Base-by-base conservation (phyloP, 2,113 vertebrate genomes). In the Ranitomeya variabilis region DNA sequence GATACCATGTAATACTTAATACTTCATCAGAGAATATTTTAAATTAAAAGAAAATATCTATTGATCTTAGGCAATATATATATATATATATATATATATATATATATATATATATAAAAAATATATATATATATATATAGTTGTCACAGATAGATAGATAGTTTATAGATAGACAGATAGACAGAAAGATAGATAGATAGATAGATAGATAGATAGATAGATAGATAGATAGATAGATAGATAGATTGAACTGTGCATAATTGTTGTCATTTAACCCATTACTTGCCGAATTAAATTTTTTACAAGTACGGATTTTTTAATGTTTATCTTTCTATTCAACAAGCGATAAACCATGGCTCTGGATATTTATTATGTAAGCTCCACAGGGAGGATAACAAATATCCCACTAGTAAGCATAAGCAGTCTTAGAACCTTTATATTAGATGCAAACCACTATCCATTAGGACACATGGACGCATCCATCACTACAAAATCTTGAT, bases 331-430 rank as follows among this genome's bases (percentile, higher is more conserved):
- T 85, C 55, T 57, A 57, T 85, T 14, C n/a, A 37, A 16, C 11
- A 6, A 59, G 23, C 23, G 4, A 57, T 55, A 85, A 85, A 85
- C 67, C 60, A 16, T 80, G 69, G 66, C 62, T 26, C 4, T n/a
- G 2, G 23, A 87, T 45, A 71, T 71, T 67, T 52, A n/a, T 69
- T 6, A 71, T 87, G 26, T 81, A 71, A 59, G 23, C 62, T 71
- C 86, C 86, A 80, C 86, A 59, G 86, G 86, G 64, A 88, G 81
- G 59, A 88, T 83, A 88, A 88, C 57, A 77, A 83, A 88, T 77
- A 59, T 73, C 55, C 81, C 18, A 26, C 60, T 59, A 83, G 59
- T 82, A 83, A 83, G 37, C 37, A 83, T 88, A 88, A 83, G 87
- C 80, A 88, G 21, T 83, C 52, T 18, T 54, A 88, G 83, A 83